Conservation (phyloP, 2,888 invertebrate species). For the Lasioglossum figueresi region DNA sequence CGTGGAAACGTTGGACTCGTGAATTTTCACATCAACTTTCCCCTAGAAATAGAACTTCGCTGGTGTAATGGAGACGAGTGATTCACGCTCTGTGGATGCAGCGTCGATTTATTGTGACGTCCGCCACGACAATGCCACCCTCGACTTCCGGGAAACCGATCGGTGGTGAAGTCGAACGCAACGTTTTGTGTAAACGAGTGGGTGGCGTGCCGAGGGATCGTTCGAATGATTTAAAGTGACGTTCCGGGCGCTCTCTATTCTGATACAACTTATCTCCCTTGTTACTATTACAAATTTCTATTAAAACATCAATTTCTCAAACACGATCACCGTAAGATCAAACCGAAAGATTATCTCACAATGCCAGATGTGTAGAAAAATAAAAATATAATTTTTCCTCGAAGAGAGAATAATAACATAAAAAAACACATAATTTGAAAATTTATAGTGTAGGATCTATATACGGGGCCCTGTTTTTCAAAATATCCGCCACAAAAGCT, state of each 20-base stretch:
- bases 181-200: background rate
- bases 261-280: background rate
- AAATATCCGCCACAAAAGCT: background rate
- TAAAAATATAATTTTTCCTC: background rate
- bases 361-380: background rate
- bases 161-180: background rate
- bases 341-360: background rate
- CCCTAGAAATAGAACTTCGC: slow-evolving; percentile 23
- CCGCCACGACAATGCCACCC: slow-evolving; percentile 29
- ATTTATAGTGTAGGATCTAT: background rate
- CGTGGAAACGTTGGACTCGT: slow-evolving; percentile 1
- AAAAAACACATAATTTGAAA: background rate
- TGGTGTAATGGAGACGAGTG: slow-evolving; percentile 21
- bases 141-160: slow-evolving; percentile 36
- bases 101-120: slow-evolving; percentile 39
- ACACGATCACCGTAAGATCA: background rate
- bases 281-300: background rate
- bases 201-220: background rate
- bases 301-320: background rate
- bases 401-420: background rate
- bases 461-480: background rate
- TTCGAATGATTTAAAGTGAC: background rate
- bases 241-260: background rate
- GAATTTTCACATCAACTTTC: slow-evolving; percentile 25
- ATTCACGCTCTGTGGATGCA: slow-evolving; percentile 31